Conservation (phyloP, 2,797 vertebrate species). For the Harpagifer antarcticus region DNA sequence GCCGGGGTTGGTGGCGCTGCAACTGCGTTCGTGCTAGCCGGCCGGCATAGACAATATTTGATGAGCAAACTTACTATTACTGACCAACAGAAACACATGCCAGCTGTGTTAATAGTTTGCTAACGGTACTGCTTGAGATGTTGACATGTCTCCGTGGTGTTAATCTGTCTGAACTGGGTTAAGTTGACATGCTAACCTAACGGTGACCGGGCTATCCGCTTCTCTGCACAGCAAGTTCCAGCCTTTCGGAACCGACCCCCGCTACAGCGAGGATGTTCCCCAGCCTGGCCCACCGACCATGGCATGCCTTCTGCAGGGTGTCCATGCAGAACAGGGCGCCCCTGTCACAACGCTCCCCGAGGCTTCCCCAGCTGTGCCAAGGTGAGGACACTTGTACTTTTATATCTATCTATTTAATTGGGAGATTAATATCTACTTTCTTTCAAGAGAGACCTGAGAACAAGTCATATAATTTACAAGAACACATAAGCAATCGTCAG, state of each 20-base stretch:
- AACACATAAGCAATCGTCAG: too few species aligned
- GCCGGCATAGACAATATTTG: conserved; percentile 22
- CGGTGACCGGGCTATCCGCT: conserved; percentile 44
- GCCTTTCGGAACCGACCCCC: conserved; percentile 45
- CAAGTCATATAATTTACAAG: too few species aligned
- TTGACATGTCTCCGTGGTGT: conserved; percentile 9
- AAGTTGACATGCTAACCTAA: conserved; percentile 34
- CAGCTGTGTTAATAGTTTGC: neutral
- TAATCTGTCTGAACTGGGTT: conserved; percentile 50
- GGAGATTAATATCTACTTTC: too few species aligned
- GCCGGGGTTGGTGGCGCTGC: neutral
- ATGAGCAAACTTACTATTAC: neutral
- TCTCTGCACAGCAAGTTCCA: conserved; percentile 59
- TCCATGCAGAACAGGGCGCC: conserved; percentile 77
- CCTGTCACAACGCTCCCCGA: conserved; percentile 69
- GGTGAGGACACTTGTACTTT: conserved; percentile 67
- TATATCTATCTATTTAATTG: too few species aligned
- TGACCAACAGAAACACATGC: neutral
- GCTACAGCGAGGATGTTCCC: conserved; percentile 83
- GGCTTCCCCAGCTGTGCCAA: conserved; percentile 66
- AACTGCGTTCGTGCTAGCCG: conserved; percentile 20
- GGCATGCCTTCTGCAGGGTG: conserved; percentile 84
- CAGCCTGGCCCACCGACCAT: conserved; percentile 84
- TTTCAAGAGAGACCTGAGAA: too few species aligned
- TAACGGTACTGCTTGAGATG: neutral